Base-by-base conservation (phyloP, 2,113 vertebrate species). In the Leptodactylus fuscus region DNA sequence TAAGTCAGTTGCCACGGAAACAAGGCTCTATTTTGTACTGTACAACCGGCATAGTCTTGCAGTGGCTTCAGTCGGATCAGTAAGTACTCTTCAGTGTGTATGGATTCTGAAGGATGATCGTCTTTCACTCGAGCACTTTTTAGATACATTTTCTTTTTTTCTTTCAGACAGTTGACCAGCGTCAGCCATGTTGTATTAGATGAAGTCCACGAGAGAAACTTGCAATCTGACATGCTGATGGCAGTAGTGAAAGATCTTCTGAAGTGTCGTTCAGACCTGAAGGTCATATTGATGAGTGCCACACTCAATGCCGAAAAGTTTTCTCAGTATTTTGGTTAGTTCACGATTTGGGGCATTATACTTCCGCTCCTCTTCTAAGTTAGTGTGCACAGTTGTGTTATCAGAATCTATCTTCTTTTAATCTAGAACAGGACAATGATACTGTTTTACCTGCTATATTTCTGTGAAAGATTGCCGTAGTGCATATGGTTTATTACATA, bases 31-130 rank as follows among this genome's bases (percentile, higher is more conserved):
- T 99, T 91, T 90, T 99, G 81, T 99, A 99, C 91, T 99, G 97
- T 90, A 99, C 97, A 9, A 99, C 97, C 69, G 97, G 97, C 89
- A 98, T 99, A 89, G 97, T 99, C 87, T 95, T 99, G 76, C 97
- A 99, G 94, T 99, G 98, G 98, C 97, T 99, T 34, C 98, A 96
- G 88, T 98, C 98, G 84, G 97, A 99, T 90, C 90, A 93, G 98
- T 99, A 93, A 97, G 97, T 96, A 82, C 87, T 87, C 70, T 83
- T 5, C 12, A 36, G 3, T 15, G 16, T 48, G 15, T 48, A 48
- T 69, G 3, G 9, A 32, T 46, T 6, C 16, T 55, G 24, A 36
- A 34, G 8, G 15, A 49, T 71, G 9, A 13, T 16, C 22, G 60
- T 3, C 1, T 10, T 48, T 80, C 12, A 24, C 1, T 18, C 44